A percentile compares a stretch with the other conserved stretches of the same genome.
phyloP scores from a whole-genome alignment of 2,113 vertebrate species.

The Lophochroa leadbeateri region DNA sequence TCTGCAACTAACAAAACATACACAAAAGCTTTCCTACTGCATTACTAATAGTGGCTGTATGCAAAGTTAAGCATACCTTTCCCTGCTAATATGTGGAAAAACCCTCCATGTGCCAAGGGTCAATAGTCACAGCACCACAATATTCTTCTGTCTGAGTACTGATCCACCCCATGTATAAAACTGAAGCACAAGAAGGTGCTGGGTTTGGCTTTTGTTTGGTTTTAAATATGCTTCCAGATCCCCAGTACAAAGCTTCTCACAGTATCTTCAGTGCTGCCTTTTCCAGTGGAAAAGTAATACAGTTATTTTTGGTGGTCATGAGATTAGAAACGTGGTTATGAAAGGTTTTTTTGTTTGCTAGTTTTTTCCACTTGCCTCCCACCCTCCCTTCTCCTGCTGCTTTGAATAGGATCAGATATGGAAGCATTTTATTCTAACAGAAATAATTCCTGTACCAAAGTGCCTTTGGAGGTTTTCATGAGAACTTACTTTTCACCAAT shows the following conservation, averaged over 20 bases:
- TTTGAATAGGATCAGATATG: neutral
- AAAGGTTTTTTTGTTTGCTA: neutral
- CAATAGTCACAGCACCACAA: neutral
- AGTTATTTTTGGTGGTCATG: neutral
- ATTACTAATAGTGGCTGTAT: neutral
- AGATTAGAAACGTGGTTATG: neutral
- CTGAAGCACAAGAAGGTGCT: neutral
- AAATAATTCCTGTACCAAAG: neutral
- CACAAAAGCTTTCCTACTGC: neutral
- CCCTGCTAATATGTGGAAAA: neutral
- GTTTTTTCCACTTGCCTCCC: neutral
- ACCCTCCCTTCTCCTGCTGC: neutral
- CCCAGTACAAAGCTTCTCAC: neutral
- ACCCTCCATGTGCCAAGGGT: neutral
- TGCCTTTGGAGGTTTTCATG: neutral
- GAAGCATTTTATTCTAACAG: neutral
- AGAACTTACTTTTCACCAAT: neutral
- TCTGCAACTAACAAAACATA: neutral
- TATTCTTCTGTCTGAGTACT: neutral
- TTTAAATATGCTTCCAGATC: neutral
- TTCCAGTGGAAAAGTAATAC: neutral
- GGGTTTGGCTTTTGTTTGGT: accelerated
- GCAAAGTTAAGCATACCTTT: neutral
- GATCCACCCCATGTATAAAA: neutral
- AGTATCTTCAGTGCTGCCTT: neutral